A percentile compares a stretch with the other conserved stretches of the same genome.
Evolutionary conservation across 2,888 invertebrate species (phyloP).

Genomic region (Eubasilissa splendida): DNA sequence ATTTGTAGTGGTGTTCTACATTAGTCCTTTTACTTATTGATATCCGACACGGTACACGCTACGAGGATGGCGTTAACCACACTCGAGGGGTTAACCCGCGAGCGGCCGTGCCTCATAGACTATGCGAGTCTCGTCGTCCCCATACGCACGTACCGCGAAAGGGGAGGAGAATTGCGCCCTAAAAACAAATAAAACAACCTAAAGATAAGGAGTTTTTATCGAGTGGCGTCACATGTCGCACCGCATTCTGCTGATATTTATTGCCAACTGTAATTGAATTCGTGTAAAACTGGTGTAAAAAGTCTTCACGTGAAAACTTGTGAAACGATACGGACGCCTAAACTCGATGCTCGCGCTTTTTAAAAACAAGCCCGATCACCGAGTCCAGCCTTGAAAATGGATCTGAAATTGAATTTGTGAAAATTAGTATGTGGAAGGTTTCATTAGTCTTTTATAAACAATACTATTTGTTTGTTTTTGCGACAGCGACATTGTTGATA

Average conservation of each 20-base stretch:
- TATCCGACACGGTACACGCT: not conserved
- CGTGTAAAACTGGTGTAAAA: constrained; percentile 31
- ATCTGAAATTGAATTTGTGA: too few species aligned
- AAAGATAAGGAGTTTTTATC: constrained; percentile 42
- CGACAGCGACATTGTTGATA: too few species aligned
- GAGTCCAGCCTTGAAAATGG: too few species aligned
- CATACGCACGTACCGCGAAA: constrained; percentile 34
- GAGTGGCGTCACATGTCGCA: constrained; percentile 42
- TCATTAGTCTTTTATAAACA: too few species aligned
- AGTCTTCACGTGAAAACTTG: not conserved
- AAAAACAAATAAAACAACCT: constrained; percentile 39
- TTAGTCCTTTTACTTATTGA: too few species aligned
- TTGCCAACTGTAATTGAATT: constrained; percentile 42
- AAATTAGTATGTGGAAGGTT: too few species aligned
- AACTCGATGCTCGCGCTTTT: not conserved
- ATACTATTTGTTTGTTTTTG: too few species aligned
- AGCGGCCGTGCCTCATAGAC: constrained; percentile 18
- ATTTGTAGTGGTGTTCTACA: too few species aligned
- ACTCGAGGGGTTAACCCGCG: not conserved
- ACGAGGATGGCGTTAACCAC: not conserved
- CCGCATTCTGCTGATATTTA: constrained; percentile 40
- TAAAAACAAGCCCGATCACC: too few species aligned
- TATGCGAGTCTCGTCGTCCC: constrained; percentile 35
- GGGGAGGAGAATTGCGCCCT: constrained; percentile 6
- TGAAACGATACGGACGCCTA: not conserved